A percentile compares a stretch with the other conserved stretches of the same genome.
Conservation (phyloP, 2,113 vertebrate species). For the Trematomus loennbergii region DNA sequence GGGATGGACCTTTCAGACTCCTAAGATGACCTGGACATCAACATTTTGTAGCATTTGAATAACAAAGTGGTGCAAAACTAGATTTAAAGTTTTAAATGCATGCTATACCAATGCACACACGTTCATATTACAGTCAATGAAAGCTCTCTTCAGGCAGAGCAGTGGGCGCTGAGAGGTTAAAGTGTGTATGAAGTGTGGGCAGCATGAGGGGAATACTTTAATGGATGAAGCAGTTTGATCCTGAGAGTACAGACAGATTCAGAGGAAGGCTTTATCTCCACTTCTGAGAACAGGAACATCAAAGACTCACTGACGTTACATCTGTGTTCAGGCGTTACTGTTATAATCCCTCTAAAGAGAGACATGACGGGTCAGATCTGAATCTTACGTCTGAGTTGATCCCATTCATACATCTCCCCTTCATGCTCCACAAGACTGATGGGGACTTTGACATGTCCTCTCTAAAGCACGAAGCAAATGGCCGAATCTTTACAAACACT, state of each 20-base stretch:
- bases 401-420: slow-evolving; percentile 12
- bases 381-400: slow-evolving; percentile 28
- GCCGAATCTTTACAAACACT: too few relatives aligned
- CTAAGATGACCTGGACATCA: too few relatives aligned
- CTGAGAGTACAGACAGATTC: slow-evolving; percentile 19
- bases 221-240: slow-evolving; percentile 57
- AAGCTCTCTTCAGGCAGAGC: not conserved
- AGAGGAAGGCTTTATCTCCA: slow-evolving; percentile 30
- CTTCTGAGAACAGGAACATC: slow-evolving; percentile 41
- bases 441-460: not conserved
- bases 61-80: too few relatives aligned
- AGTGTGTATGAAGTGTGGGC: slow-evolving; percentile 6
- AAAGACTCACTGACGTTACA: slow-evolving; percentile 28
- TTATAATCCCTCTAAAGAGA: slow-evolving; percentile 55
- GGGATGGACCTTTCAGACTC: too few relatives aligned
- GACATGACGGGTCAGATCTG: slow-evolving; percentile 49
- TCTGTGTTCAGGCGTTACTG: not conserved
- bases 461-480: not conserved
- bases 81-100: not conserved
- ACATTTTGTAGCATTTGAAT: too few relatives aligned
- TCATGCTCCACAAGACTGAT: not conserved
- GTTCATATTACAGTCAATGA: not conserved
- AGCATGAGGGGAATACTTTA: slow-evolving; percentile 44
- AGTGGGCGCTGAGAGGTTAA: slow-evolving; percentile 19
- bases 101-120: not conserved